phyloP scores from a whole-genome alignment of 1,140 invertebrate species.

The Phortica variegata region DNA sequence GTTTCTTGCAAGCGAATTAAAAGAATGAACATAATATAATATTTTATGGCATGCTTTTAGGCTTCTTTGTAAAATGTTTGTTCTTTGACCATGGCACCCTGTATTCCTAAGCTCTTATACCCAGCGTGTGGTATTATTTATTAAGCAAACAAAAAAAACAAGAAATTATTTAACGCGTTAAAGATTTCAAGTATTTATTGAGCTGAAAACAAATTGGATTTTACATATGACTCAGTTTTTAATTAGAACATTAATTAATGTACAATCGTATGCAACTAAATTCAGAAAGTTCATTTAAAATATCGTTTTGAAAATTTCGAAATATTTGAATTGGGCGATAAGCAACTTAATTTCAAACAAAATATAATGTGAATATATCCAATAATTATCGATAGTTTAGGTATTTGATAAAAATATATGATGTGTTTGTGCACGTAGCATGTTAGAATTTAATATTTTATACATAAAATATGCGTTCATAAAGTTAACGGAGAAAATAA shows the following conservation, averaged over 20 bases:
- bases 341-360: constrained; percentile 38
- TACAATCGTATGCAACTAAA: too few species aligned
- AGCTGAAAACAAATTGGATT: constrained; percentile 49
- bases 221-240: too few species aligned
- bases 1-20: too few species aligned
- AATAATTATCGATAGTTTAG: too few species aligned
- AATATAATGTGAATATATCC: constrained; percentile 21
- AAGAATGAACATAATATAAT: too few species aligned
- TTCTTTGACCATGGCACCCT: constrained; percentile 7
- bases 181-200: not conserved
- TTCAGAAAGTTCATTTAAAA: too few species aligned
- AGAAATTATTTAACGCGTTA: not conserved
- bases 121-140: not conserved
- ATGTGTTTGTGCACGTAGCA: too few species aligned
- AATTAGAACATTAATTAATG: too few species aligned
- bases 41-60: constrained; percentile 39
- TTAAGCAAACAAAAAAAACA: not conserved
- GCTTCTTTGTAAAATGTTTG: constrained; percentile 1
- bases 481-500: constrained; percentile 4
- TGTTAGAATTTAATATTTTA: too few species aligned
- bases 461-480: too few species aligned
- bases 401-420: too few species aligned
- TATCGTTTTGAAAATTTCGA: constrained; percentile 24
- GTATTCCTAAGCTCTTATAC: not conserved
- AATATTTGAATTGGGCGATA: constrained; percentile 25